phyloP scores from a whole-genome alignment of 2,113 vertebrate species.

The Laterallus jamaicensis region DNA sequence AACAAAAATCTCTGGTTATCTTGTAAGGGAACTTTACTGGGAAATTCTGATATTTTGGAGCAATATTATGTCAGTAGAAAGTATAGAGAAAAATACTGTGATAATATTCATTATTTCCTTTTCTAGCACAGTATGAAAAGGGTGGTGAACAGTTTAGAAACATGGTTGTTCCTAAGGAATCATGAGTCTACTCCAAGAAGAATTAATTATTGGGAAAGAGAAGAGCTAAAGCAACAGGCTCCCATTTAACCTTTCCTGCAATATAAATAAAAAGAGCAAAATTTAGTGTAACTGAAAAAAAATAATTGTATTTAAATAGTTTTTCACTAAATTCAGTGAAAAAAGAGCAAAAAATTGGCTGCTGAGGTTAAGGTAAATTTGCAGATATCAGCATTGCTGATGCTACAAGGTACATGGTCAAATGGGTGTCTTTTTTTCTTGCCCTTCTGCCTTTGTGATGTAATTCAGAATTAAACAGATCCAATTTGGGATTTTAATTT shows the following conservation, averaged over 20 bases:
- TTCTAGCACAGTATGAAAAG: background rate
- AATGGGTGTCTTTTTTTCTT: background rate
- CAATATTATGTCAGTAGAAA: background rate
- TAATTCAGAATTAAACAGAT: background rate
- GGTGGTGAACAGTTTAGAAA: background rate
- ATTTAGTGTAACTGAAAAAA: background rate
- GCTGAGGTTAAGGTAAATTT: background rate
- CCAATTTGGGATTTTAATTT: background rate
- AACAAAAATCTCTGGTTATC: background rate
- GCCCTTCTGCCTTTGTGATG: background rate
- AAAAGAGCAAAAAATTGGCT: background rate
- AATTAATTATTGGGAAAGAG: background rate
- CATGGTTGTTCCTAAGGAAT: background rate
- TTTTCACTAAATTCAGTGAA: background rate
- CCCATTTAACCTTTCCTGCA: background rate
- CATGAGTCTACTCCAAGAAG: background rate
- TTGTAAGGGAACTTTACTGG: background rate
- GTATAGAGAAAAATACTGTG: background rate
- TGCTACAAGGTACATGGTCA: background rate
- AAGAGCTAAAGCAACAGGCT: background rate
- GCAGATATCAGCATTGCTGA: background rate
- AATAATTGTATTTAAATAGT: background rate
- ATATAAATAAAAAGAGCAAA: background rate
- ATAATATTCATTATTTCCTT: background rate
- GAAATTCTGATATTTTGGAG: background rate